Evolutionary conservation across 2,888 invertebrate species (phyloP), one percentile per base, ranked within the genome.

Genomic region (Trachelus stipa): DNA sequence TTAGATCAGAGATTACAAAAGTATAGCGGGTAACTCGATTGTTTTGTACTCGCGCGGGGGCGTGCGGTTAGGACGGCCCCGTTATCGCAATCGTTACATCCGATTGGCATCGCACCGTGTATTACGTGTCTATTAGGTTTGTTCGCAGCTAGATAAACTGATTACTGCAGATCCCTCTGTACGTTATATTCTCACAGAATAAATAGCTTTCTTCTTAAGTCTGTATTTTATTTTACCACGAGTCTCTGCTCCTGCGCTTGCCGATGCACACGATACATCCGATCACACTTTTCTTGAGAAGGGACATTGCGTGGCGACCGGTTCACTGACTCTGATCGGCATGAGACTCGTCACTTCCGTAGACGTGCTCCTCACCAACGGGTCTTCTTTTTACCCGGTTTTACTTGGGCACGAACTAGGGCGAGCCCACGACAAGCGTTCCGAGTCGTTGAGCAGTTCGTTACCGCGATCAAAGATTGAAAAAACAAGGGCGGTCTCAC

Each of bases 1-100:
- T 76, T 76, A 78, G 78, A 79, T 79, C 79, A 30, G 34, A 83
- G 85, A 87, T 86, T 83, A 83, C 84, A 82, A 83, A 82, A 83
- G 83, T 83, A 83, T 80, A 84, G 83, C 80, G 81, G 77, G 71
- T 77, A 74, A 76, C 78, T 80, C 82, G 82, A 82, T 83, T 81
- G 79, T 82, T 79, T 79, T 82, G 74, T 77, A 75, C 75, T 77
- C 68, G 76, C 68, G 77, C 76, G 76, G 76, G 78, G 75, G 76
- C 69, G 71, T 77, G 76, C 73, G 74, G 74, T 76, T 35, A 71
- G 56, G 73, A 76, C 77, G 74, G 78, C 76, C 31, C 71, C 71
- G 71, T 71, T 71, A 71, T 71, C 71, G 71, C 71, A 34, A 71
- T 71, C 33, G 73, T 15, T 76, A 77, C 75, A 73, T 73, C 77